Evolutionary conservation across 2,888 invertebrate genomes (phyloP), one percentile per base, ranked within the genome.

Genomic region (Lithophane semibrunnea): DNA sequence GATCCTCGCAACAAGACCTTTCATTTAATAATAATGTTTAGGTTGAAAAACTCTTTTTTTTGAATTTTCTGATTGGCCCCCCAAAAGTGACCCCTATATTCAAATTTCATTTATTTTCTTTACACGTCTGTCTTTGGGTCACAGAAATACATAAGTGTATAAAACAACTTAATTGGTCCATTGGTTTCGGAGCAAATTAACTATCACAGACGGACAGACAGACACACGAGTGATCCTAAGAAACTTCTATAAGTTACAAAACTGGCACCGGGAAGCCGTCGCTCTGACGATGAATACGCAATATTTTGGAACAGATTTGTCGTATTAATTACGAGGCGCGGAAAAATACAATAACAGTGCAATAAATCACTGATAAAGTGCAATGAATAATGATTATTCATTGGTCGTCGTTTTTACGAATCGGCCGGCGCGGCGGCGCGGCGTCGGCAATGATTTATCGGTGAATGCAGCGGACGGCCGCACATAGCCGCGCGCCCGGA

Each of bases 341-440:
- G 92, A 92, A 93, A 93, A 94, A 93, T 93, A 94, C 93, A 94
- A 93, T 94, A 93, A 93, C 92, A 88, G 80, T 73, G 79, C 88
- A 83, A 93, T 94, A 94, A 94, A 94, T 94, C 94, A 92, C 87
- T 91, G 92, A 92, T 92, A 90, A 91, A 93, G 91, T 92, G 92
- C 93, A 90, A 93, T 94, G 93, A 93, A 93, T 94, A 92, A 93
- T 93, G 90, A 92, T 92, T 91, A 91, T 92, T 93, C 90, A 91
- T 93, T 91, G 88, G 86, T 91, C 90, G 90, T 89, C 90, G 89
- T 91, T 91, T 91, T 90, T 89, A 87, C 83, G 89, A 87, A 88
- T 91, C 88, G 88, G 82, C 73, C 81, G 81, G 70, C 37, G 29
- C 29, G 29, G 29, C 29, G 29, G 29, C 29, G 29, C 29, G 37